Base-by-base conservation (phyloP, 2,113 vertebrate species). In the Hydropotes inermis region DNA sequence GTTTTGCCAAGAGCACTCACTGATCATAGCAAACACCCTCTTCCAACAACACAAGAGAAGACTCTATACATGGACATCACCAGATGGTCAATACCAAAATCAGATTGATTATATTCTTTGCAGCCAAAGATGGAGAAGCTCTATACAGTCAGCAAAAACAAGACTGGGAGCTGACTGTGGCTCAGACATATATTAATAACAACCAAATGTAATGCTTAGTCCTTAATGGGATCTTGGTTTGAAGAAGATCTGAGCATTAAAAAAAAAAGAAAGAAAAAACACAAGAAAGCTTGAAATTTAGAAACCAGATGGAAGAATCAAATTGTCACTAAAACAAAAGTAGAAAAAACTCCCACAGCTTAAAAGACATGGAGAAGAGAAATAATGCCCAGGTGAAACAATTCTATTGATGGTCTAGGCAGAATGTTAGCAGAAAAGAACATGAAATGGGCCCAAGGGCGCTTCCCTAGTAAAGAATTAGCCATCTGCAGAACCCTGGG, bases 211-310 rank as follows among this genome's bases (percentile, higher is more conserved):
- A 36, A 3, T 43, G 7, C 17, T 12, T 43, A 8, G 87, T 61
- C 11, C 50, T 83, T 43, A 36, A 17, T 36, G 39, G 36, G 36
- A 33, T 88, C 86, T 91, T 64, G 33, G 13, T 83, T 78, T 61
- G 36, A 87, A 70, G 57, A 78, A 45, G 79, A 33, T 93, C 25
- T 64, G 52, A 97, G 67, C 54, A 16, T 58, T 89, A 1, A 52
- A 84, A 54, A 58, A 95, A 58, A 76, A 2, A 54, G 64, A 39
- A 47, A 50, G 12, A 13, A 50, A 95, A 57, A 76, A 70, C 11
- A 17, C 36, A 74, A 76, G 74, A 58, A 93, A 93, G 88, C 8
- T 50, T 93, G 57, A 93, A 93, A 91, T 76, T 93, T 86, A 91
- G 54, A 94, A 95, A 87, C 54, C 60, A 84, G 23, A n/a, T 87